Percentiles rank a stretch among this genome's conserved stretches.
phyloP scores from a whole-genome alignment of 1,140 invertebrate species.

The Eubasilissa regina region DNA sequence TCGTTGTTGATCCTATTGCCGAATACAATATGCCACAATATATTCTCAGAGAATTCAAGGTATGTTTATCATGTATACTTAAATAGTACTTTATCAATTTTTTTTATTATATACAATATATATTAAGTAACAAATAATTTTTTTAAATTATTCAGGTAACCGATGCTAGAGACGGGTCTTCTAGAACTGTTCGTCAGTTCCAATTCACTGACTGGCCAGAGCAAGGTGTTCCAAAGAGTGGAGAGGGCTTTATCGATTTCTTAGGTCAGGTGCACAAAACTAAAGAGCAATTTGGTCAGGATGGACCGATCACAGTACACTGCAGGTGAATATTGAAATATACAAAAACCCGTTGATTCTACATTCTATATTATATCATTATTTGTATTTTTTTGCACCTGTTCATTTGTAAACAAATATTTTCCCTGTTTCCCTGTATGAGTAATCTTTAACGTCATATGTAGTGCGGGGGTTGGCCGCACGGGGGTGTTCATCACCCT shows the following conservation, averaged over 20 bases:
- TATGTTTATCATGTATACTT: constrained; percentile 56
- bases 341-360: constrained; percentile 13
- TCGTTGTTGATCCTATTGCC: constrained; percentile 98
- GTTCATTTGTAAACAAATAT: neutral
- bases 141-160: constrained; percentile 75
- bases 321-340: constrained; percentile 88
- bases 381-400: neutral
- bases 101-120: constrained; percentile 4
- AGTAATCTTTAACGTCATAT: constrained; percentile 46
- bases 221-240: constrained; percentile 97
- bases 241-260: constrained; percentile 98
- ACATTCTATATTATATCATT: neutral
- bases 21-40: constrained; percentile 99
- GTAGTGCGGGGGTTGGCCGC: constrained; percentile 93
- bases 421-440: no score
- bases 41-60: constrained; percentile 98
- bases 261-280: constrained; percentile 99
- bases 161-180: constrained; percentile 94
- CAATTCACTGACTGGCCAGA: constrained; percentile 99
- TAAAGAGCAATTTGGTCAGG: constrained; percentile 99
- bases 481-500: constrained; percentile 99
- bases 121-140: neutral
- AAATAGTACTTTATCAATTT: neutral
- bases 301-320: constrained; percentile 99
- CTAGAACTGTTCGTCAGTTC: constrained; percentile 97